A percentile compares a stretch with the other conserved stretches of the same genome.
Conservation (phyloP, 2,888 invertebrate genomes). For the Cephus rjabovi region DNA sequence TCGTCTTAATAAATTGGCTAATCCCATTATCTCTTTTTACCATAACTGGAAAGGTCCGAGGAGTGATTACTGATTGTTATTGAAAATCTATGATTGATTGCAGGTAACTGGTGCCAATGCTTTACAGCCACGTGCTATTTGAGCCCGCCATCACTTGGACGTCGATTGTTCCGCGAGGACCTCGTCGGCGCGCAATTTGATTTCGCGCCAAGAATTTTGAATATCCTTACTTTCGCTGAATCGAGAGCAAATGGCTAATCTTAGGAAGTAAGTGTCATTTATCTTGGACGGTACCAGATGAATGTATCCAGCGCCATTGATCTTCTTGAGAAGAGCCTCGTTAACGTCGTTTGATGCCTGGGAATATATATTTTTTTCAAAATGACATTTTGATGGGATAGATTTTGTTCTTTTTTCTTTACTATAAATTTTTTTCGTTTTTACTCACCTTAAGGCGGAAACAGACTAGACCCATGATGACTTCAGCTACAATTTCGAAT, state of each 20-base stretch:
- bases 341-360: constrained; percentile 83
- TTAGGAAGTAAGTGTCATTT: constrained; percentile 83
- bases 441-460: constrained; percentile 84
- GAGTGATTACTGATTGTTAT: neutral
- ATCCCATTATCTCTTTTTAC: too few species aligned
- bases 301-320: constrained; percentile 91
- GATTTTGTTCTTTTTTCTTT: neutral
- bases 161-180: constrained; percentile 68
- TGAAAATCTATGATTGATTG: constrained; percentile 55
- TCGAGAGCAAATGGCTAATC: constrained; percentile 91
- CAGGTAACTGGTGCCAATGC: constrained; percentile 58
- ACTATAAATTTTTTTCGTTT: neutral
- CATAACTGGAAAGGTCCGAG: too few species aligned
- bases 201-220: constrained; percentile 87
- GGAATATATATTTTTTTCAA: constrained; percentile 21
- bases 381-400: neutral
- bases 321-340: constrained; percentile 82
- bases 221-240: constrained; percentile 86
- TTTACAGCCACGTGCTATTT: constrained; percentile 57
- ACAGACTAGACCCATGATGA: constrained; percentile 95
- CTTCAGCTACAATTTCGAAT: constrained; percentile 91
- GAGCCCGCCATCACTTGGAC: constrained; percentile 65
- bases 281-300: constrained; percentile 94
- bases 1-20: too few species aligned
- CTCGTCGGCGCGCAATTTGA: constrained; percentile 80